phyloP scores from a whole-genome alignment of 2,113 vertebrate genomes.

The Toxotes jaculatrix region DNA sequence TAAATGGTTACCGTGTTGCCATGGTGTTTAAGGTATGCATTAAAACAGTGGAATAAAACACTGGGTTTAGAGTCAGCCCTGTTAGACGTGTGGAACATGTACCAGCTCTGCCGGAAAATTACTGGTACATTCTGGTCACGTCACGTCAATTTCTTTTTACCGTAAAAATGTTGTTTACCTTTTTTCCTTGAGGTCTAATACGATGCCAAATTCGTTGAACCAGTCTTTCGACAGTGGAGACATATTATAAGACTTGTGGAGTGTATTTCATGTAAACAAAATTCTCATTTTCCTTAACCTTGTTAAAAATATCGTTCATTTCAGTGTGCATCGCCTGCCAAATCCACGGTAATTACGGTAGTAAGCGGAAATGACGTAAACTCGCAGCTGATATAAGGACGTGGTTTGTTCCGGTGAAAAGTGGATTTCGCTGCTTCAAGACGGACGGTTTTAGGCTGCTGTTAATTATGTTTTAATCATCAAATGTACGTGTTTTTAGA shows the following conservation, averaged over 20 bases:
- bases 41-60: neutral
- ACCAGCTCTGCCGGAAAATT: conserved; percentile 48
- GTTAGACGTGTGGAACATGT: neutral
- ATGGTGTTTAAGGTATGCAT: neutral
- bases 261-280: fast-evolving
- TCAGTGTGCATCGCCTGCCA: neutral
- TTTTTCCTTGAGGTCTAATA: neutral
- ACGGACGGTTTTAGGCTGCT: neutral
- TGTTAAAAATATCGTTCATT: neutral
- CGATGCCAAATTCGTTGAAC: fast-evolving
- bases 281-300: fast-evolving
- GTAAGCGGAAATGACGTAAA: conserved; percentile 65
- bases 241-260: fast-evolving
- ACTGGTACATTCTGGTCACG: conserved; percentile 31
- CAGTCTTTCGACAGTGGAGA: fast-evolving
- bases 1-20: neutral
- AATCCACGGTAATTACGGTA: conserved; percentile 46
- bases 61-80: neutral
- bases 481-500: conserved; percentile 30
- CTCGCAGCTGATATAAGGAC: conserved; percentile 70
- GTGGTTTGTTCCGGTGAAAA: conserved; percentile 74
- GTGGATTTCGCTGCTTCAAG: conserved; percentile 41
- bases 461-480: conserved; percentile 35
- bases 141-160: conserved; percentile 49
- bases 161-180: conserved; percentile 39